Evolutionary conservation across 2,113 vertebrate species (phyloP), one percentile per base, ranked within the genome.

Genomic region (Leptobrachium leishanense): DNA sequence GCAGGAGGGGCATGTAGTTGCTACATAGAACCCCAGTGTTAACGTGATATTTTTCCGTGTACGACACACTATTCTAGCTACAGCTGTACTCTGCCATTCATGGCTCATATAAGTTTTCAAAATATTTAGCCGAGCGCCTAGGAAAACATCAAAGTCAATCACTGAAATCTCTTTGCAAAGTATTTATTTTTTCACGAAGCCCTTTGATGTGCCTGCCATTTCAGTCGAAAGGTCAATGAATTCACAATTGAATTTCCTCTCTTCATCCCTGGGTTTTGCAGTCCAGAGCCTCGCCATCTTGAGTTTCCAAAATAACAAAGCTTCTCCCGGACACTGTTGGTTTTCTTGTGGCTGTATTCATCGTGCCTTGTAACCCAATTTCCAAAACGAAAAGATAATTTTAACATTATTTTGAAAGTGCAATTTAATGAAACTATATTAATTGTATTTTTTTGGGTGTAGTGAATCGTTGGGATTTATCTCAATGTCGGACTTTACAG

Each of bases 171-270:
- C 78, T 74, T 74, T 68, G 55, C 31, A 46, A 40, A 63, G 53
- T 74, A 81, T 81, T 81, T 81, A 63, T 81, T 81, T 81, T 81
- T 59, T 74, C 66, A 50, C 59, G 6, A 8, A 9, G 13, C 63
- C 41, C 64, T 53, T 68, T 81, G 78, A 81, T 81, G 72, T 57
- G 73, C 65, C 20, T 42, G 55, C 70, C 67, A 43, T 79, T 68
- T 57, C 43, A 74, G 78, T 57, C 8, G 44, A 74, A 55, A 74
- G 78, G 72, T 74, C 72, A 74, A 67, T 68, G 64, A 62, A 74
- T 80, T 74, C 67, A 46, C 78, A 74, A 59, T 74, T 74, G 54
- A 81, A 81, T 74, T 74, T 81, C 78, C 78, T 81, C 53, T 50
- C 63, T 68, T 66, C 63, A 59, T 68, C 20, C 40, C 13, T 40